Evolutionary conservation across 2,888 invertebrate species (phyloP).

Genomic region (Stenchaetothrips biformis): DNA sequence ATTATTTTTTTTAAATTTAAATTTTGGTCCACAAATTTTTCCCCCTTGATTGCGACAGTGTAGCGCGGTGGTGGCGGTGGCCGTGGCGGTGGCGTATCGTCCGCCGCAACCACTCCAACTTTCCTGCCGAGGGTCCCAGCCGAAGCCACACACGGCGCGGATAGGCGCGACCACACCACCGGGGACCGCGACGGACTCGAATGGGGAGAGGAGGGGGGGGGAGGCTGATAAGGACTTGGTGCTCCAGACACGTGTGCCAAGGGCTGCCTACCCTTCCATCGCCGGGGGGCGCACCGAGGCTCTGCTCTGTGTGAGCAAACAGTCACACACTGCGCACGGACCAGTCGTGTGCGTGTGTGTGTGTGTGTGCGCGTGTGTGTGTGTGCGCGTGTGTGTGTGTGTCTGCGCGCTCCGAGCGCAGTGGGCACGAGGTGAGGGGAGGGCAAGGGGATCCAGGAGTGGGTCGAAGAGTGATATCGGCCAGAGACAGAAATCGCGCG

Average conservation of each 20-base stretch:
- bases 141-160: too few species aligned
- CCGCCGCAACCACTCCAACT: too few species aligned
- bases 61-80: too few species aligned
- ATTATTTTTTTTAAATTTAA: too few species aligned
- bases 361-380: neutral
- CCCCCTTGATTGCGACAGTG: too few species aligned
- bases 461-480: slow-evolving; percentile 11
- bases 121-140: too few species aligned
- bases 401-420: neutral
- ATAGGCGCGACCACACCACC: too few species aligned
- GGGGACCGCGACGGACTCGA: too few species aligned
- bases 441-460: neutral
- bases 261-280: slow-evolving; percentile 14
- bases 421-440: neutral
- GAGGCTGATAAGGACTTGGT: slow-evolving; percentile 4
- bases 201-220: too few species aligned
- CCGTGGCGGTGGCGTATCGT: too few species aligned
- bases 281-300: neutral
- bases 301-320: neutral
- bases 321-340: neutral
- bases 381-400: neutral
- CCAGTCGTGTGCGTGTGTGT: neutral
- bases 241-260: slow-evolving; percentile 6
- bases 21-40: too few species aligned
- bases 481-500: neutral